A percentile compares a stretch with the other conserved stretches of the same genome.
Conservation (phyloP, 1,140 invertebrate genomes). For the Bombyx mori region ASM3026992v2 NC_085108.1:7225001-7225500, state of each 20-base stretch:
- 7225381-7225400: no score
- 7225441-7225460: no score
- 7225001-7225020: not conserved
- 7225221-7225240: not conserved
- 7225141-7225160: conserved; percentile 8
- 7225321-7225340: no score
- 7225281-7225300: no score
- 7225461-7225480: no score
- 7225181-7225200: conserved; percentile 8
- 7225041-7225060: not conserved
- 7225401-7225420: no score
- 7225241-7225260: no score
- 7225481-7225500: no score
- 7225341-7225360: not conserved
- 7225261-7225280: no score
- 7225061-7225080: not conserved
- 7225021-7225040: not conserved
- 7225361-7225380: no score
- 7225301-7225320: no score
- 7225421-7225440: no score
- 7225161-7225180: conserved; percentile 3
- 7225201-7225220: conserved; percentile 3
- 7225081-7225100: conserved; percentile 1
- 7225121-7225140: not conserved
- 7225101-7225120: not conserved